Base-by-base conservation (phyloP, 53 echinoderm and acorn worm genomes). In the Patiria pectinifera region DNA sequence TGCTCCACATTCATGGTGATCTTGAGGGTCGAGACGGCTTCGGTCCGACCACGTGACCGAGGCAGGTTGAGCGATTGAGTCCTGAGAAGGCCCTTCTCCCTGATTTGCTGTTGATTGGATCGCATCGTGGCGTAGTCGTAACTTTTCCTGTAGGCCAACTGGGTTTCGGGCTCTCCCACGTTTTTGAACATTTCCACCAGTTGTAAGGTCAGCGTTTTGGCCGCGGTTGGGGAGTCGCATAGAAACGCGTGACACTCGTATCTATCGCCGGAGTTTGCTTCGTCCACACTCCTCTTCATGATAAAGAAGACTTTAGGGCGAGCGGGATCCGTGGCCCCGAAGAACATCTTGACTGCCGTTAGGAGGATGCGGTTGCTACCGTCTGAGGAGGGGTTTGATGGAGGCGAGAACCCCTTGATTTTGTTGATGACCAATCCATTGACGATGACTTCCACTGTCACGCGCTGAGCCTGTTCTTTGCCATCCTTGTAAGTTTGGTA, bases 1-100 rank as follows among this genome's bases (percentile, higher is more conserved):
- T 91, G 82, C 43, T 95, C 97, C 4, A 97, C 83, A 71, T 97
- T 97, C 45, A 95, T 82, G 24, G 94, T 95, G 21, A 97, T 94
- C 61, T 91, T 95, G n/a, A 97, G 76, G 0, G 95, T 93, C 21
- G 97, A 97, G 5, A 97, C 97, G 71, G 97, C 86, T 48, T 87
- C 87, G 35, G 49, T 69, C 23, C 90, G 90, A 23, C 66, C 69
- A 18, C 94, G 88, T 48, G 92, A 91, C 62, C 95, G 91, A 4
- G 85, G 49, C 61, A 93, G 95, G 22, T 95, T 94, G 22, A 92
- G 76, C 4, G 85, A 82, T 47, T 97, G 97, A 71, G 95, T 93
- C 82, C 93, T 91, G 3, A 89, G 48, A 13, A 86, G 95, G 9
- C 94, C 95, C 59, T 91, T 85, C 14, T 97, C 97, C 72, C 82